Percentiles rank a stretch among this genome's conserved stretches.
Evolutionary conservation across 1,140 invertebrate species (phyloP).

Genomic region (Panonychus citri): DNA sequence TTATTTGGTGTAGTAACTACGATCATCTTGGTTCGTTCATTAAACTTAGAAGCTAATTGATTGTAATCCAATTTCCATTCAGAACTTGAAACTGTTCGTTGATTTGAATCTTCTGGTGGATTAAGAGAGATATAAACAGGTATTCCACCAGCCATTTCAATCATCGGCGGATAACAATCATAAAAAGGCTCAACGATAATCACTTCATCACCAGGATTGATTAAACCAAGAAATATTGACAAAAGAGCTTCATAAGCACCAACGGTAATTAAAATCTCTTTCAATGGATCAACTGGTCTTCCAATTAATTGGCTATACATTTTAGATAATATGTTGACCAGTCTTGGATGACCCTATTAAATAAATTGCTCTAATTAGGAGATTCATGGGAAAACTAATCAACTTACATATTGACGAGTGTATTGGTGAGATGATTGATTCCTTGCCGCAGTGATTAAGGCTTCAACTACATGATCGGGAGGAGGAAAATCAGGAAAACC

Average conservation of each 20-base stretch:
- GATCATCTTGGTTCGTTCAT: conserved; percentile 70
- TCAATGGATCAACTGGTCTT: conserved; percentile 46
- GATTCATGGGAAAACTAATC: not conserved
- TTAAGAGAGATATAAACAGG: conserved; percentile 67
- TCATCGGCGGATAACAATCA: conserved; percentile 92
- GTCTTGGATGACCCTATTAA: conserved; percentile 65
- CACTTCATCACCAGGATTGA: conserved; percentile 57
- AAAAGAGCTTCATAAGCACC: conserved; percentile 81
- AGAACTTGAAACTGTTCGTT: conserved; percentile 32
- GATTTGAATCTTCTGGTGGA: conserved; percentile 23
- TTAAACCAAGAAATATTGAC: conserved; percentile 54
- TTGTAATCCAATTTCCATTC: conserved; percentile 71
- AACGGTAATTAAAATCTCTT: conserved; percentile 59
- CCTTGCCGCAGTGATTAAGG: conserved; percentile 40
- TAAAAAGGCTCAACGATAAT: conserved; percentile 97
- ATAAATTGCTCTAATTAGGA: conserved; percentile 3
- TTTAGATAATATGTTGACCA: conserved; percentile 58
- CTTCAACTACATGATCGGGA: conserved; percentile 55
- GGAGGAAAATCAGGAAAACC: conserved; percentile 86
- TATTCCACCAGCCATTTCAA: conserved; percentile 56
- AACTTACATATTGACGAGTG: conserved; percentile 29
- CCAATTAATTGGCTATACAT: conserved; percentile 57
- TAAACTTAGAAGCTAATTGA: conserved; percentile 65
- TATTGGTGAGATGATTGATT: conserved; percentile 70
- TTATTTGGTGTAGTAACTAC: conserved; percentile 92